Evolutionary conservation across 1,140 invertebrate genomes (phyloP), one percentile per base, ranked within the genome.

Genomic region (Bombus sylvicola): DNA sequence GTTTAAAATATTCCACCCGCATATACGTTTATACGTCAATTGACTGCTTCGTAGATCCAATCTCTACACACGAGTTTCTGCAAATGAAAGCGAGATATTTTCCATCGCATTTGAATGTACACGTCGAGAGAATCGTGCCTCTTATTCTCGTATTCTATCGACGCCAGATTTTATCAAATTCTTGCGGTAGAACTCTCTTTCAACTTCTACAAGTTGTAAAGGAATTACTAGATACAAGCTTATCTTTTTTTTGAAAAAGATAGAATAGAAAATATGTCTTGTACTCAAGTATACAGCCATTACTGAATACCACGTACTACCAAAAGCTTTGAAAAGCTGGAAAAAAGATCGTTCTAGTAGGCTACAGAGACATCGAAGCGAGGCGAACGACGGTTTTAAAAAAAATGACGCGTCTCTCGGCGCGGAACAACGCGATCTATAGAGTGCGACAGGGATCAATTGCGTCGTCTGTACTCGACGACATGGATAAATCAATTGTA

Each of bases 401-500:
- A 41, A 87, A 83, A 86, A 80, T 82, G 83, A 82, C 68, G 68
- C 15, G 43, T 13, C 78, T 68, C 31, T 25, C 31, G 15, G 74
- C 75, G 59, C 8, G 25, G 5, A 34, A 47, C 31, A 34, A 47
- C 41, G 66, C 75, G 75, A 31, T 59, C 31, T 31, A 43, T 77
- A 68, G 57, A 77, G 53, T 69, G 57, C 62, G 53, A 75, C 84
- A 64, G 64, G 62, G 81, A 83, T 89, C 85, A 78, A 83, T 89
- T 77, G 89, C 77, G 57, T 62, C 41, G 43, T 43, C 57, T 39
- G 73, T 81, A 72, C 59, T 83, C 72, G 71, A 84, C 68, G 77
- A 82, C 77, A 77, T 57, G 88, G 83, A 89, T 89, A 89, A 90
- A 90, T 89, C 88, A 90, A 89, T 89, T 89, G 77, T 87, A 87